Evolutionary conservation across 2,797 vertebrate genomes (phyloP), one percentile per base, ranked within the genome.

Genomic region (Acropternis orthonyx): DNA sequence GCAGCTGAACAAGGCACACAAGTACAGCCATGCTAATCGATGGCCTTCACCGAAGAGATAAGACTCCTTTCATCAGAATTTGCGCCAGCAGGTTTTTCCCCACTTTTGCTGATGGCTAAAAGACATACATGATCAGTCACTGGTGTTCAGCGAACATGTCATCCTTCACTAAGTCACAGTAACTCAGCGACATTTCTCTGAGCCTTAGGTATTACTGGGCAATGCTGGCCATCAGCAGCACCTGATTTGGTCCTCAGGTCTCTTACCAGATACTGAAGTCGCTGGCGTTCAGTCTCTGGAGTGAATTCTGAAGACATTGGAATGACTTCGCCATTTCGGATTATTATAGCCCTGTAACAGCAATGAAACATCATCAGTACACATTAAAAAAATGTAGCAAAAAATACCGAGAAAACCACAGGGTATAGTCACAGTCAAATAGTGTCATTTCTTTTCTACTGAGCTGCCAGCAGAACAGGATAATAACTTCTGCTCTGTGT

Each of bases 261-360:
- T 91, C 98, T 98, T 98, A 99, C 99, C 98, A 99, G 98, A 97
- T 99, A 99, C 97, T 99, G 99, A 92, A 99, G 98, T 69, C 99
- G 97, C 96, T 99, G 99, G 51, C 99, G 98, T 97, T 99, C 99
- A 0, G 99, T 98, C 97, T 99, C 99, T 2, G 99, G 99, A 24
- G 99, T 99, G 97, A 99, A 99, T 98, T 99, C 99, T 63, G 98
- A 98, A 93, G 99, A 99, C 99, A 99, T 98, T 90, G 99, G 98
- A 96, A 99, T 98, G 96, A 99, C 98, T 97, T 99, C 99, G 4
- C 98, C 99, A 3, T 98, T 98, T 95, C 98, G 98, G 94, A 99
- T 97, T 96, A 99, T 99, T 97, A 99, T 99, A 83, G 99, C 99
- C 98, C 99, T 99, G 98, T 88, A 98, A 98, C 12, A 85, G 86